A percentile compares a stretch with the other conserved stretches of the same genome.
Evolutionary conservation across 2,888 invertebrate genomes (phyloP).

Genomic region (Meta bourneti): DNA sequence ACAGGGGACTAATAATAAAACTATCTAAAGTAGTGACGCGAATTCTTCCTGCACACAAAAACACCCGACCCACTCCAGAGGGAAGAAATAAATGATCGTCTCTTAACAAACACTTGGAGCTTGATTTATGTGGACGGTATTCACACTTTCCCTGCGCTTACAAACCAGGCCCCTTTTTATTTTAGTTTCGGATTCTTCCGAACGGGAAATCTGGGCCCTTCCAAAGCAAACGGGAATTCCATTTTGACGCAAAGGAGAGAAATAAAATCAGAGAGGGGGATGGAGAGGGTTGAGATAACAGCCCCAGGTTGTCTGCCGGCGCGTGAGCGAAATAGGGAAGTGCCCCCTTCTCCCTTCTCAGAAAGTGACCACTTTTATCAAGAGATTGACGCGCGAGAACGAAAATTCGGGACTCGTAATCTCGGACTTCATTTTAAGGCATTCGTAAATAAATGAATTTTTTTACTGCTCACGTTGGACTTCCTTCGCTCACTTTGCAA

Average conservation of each 20-base stretch:
- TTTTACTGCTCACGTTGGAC: background rate
- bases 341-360: background rate
- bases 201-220: slow-evolving; percentile 18
- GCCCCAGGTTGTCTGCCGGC: slow-evolving; percentile 2
- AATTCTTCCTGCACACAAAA: too few relatives aligned
- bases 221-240: slow-evolving; percentile 35
- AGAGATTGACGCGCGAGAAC: background rate
- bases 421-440: background rate
- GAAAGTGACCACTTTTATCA: background rate
- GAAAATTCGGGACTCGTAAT: background rate
- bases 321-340: slow-evolving; percentile 22
- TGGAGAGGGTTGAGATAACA: slow-evolving; percentile 30
- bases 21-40: too few relatives aligned
- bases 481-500: background rate
- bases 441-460: background rate
- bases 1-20: too few relatives aligned
- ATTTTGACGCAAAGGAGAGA: slow-evolving; percentile 4
- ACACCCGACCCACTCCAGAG: background rate
- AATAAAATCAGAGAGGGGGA: slow-evolving; percentile 5
- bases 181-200: background rate
- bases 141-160: slow-evolving; percentile 18
- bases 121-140: slow-evolving; percentile 47
- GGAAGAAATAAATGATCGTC: slow-evolving; percentile 28
- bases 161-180: background rate
- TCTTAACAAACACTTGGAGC: slow-evolving; percentile 2